Conservation (phyloP, 2,113 vertebrate genomes). For the Isurus oxyrinchus region DNA sequence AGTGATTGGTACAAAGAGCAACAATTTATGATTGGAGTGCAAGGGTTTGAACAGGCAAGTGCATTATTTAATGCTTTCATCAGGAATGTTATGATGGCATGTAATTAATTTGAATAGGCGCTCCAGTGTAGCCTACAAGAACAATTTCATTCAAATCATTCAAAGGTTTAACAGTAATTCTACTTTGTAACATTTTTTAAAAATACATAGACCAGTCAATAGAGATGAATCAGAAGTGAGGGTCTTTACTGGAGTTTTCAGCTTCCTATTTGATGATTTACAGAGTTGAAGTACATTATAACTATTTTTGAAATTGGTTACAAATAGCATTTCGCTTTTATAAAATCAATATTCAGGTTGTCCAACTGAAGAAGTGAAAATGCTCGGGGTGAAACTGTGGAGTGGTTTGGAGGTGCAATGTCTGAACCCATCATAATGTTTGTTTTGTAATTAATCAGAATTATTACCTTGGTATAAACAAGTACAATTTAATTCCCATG, state of each 20-base stretch:
- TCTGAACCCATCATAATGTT: not conserved
- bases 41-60: not conserved
- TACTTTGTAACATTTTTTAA: not conserved
- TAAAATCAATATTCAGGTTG: not conserved
- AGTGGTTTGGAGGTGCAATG: not conserved
- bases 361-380: not conserved
- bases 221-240: not conserved
- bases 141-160: not conserved
- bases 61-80: slow-evolving; percentile 6
- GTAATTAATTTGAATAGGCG: not conserved
- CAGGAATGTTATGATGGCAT: not conserved
- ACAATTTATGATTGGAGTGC: slow-evolving; percentile 27
- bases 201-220: not conserved
- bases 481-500: not conserved
- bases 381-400: not conserved
- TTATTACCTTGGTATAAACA: not conserved
- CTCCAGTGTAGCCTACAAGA: not conserved
- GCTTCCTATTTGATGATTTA: not conserved
- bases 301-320: not conserved
- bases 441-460: not conserved
- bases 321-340: not conserved
- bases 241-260: not conserved
- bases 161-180: not conserved
- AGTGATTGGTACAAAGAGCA: slow-evolving; percentile 11
- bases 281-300: not conserved